Conservation (phyloP, 2,888 invertebrate genomes). For the Plagiodera versicolora region DNA sequence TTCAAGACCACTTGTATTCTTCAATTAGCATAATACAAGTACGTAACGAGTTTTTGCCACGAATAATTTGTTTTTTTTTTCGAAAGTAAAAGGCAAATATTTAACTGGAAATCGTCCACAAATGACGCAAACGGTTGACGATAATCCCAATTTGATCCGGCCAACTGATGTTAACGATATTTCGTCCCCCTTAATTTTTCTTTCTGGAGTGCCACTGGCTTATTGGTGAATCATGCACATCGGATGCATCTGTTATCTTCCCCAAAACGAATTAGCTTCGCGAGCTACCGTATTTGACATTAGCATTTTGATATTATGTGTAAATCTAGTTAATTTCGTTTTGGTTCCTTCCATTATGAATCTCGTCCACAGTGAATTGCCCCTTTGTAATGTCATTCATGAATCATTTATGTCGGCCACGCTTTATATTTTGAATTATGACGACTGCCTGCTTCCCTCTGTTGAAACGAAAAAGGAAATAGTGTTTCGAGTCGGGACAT, state of each 20-base stretch:
- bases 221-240: conserved; percentile 19
- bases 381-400: conserved; percentile 18
- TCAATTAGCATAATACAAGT: too few relatives aligned
- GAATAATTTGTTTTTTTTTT: too few relatives aligned
- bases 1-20: too few relatives aligned
- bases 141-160: too few relatives aligned
- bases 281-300: conserved; percentile 26
- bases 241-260: conserved; percentile 19
- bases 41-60: too few relatives aligned
- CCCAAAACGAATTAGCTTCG: conserved; percentile 12
- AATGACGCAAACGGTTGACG: too few relatives aligned
- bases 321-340: conserved; percentile 29
- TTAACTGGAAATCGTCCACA: too few relatives aligned
- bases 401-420: conserved; percentile 19
- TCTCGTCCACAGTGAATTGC: conserved; percentile 18
- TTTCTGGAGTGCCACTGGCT: neutral
- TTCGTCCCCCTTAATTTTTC: neutral
- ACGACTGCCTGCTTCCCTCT: neutral
- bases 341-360: conserved; percentile 21
- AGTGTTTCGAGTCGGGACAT: too few relatives aligned
- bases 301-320: conserved; percentile 31
- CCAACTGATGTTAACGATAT: too few relatives aligned
- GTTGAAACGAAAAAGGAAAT: too few relatives aligned
- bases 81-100: too few relatives aligned
- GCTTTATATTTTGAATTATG: neutral